Evolutionary conservation across 1,140 invertebrate genomes (phyloP).

Genomic region (Mylabris phalerata): DNA sequence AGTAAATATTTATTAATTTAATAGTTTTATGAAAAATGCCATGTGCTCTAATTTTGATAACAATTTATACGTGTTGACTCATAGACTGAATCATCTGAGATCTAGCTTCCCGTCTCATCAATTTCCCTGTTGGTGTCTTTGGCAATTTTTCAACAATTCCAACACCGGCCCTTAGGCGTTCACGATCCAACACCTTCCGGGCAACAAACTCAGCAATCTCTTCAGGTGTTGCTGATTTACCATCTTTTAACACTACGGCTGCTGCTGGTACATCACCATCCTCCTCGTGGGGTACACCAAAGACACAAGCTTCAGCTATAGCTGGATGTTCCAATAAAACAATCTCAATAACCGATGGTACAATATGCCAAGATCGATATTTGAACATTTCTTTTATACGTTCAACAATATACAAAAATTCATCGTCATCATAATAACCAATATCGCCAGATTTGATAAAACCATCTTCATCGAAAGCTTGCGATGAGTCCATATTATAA

Average conservation of each 20-base stretch:
- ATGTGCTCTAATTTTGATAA: no score
- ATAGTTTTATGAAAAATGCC: no score
- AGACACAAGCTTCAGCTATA: constrained; percentile 64
- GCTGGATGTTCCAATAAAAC: constrained; percentile 61
- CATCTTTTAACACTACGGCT: constrained; percentile 46
- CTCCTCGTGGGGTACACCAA: constrained; percentile 57
- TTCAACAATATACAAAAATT: constrained; percentile 50
- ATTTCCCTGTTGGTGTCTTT: constrained; percentile 11
- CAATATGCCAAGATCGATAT: constrained; percentile 29
- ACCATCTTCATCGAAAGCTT: constrained; percentile 53
- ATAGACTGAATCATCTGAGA: no score
- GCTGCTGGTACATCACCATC: constrained; percentile 60
- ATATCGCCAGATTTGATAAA: constrained; percentile 63
- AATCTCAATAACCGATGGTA: constrained; percentile 71
- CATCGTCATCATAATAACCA: constrained; percentile 56
- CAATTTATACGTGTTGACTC: no score
- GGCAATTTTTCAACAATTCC: not conserved
- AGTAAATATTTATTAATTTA: no score
- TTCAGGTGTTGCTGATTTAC: not conserved
- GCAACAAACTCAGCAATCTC: constrained; percentile 10
- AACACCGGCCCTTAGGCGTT: constrained; percentile 28
- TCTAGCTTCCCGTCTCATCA: not conserved
- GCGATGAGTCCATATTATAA: constrained; percentile 56
- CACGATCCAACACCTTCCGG: constrained; percentile 5
- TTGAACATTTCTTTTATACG: no score